These are phyloP conservation scores for Eupithecia insigniata DNA, from an alignment of 2,888 invertebrate species.

Conservation along the genomic window DNA sequence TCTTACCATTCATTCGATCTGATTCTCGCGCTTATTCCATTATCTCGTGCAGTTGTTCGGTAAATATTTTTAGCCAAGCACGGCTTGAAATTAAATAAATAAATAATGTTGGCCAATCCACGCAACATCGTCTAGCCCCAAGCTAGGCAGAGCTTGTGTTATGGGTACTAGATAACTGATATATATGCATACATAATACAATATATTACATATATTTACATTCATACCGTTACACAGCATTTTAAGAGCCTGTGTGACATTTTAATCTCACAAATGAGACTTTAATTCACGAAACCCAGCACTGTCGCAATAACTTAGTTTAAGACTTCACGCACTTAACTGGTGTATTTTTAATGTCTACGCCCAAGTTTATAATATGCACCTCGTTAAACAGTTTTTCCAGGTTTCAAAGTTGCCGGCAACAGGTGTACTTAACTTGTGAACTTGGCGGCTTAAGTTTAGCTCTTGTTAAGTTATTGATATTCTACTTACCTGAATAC, in stretches of 20 bases:
- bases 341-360: constrained; percentile 8
- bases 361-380: constrained; percentile 5
- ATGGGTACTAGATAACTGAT: too few relatives aligned
- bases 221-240: too few relatives aligned
- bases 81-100: too few relatives aligned
- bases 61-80: too few relatives aligned
- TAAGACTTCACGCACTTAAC: constrained; percentile 7
- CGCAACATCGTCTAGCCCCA: too few relatives aligned
- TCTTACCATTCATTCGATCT: background rate
- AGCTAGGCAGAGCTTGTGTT: too few relatives aligned
- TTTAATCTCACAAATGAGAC: background rate
- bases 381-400: constrained; percentile 25
- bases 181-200: too few relatives aligned
- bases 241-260: background rate
- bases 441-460: constrained; percentile 11
- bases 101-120: too few relatives aligned
- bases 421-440: constrained; percentile 29
- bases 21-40: too few relatives aligned
- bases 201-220: too few relatives aligned
- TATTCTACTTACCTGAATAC: background rate
- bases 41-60: too few relatives aligned
- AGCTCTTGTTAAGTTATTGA: constrained; percentile 11
- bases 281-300: background rate
- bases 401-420: constrained; percentile 20
- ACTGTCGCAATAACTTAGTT: background rate